Evolutionary conservation across 2,888 invertebrate species (phyloP).

Genomic region (Vandiemenella viatica): DNA sequence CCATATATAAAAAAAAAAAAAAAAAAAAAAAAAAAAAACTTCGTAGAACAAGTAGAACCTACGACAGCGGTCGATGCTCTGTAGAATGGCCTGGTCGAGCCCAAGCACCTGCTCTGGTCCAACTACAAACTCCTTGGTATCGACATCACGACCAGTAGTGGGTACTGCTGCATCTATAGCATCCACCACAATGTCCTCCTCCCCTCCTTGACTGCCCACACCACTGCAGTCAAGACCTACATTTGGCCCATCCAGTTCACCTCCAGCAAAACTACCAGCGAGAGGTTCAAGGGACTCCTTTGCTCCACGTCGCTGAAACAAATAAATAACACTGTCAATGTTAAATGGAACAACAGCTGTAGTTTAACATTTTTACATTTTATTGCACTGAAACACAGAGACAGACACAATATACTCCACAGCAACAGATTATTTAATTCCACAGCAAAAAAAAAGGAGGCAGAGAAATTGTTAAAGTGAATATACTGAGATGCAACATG

Average conservation of each 20-base stretch:
- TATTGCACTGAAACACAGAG: too few species aligned
- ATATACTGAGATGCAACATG: too few species aligned
- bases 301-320: constrained; percentile 37
- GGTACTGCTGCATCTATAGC: constrained; percentile 31
- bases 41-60: constrained; percentile 26
- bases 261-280: constrained; percentile 11
- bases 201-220: constrained; percentile 34
- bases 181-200: constrained; percentile 62
- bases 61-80: constrained; percentile 82
- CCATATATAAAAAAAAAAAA: too few species aligned
- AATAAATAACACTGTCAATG: neutral
- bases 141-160: constrained; percentile 15
- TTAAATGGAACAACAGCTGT: neutral
- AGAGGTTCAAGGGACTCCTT: constrained; percentile 41
- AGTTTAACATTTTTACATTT: too few species aligned
- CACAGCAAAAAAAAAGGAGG: too few species aligned
- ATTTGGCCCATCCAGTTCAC: constrained; percentile 6
- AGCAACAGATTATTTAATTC: too few species aligned
- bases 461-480: too few species aligned
- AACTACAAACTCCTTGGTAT: constrained; percentile 45
- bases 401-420: too few species aligned
- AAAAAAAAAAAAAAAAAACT: too few species aligned
- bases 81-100: constrained; percentile 78
- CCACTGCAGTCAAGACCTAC: constrained; percentile 24
- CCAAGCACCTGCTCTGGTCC: constrained; percentile 69